These are phyloP conservation scores for Umimayanthus chanpuru DNA, from an alignment of 92 coral and sea anemone species.

Conservation along the genomic window DNA sequence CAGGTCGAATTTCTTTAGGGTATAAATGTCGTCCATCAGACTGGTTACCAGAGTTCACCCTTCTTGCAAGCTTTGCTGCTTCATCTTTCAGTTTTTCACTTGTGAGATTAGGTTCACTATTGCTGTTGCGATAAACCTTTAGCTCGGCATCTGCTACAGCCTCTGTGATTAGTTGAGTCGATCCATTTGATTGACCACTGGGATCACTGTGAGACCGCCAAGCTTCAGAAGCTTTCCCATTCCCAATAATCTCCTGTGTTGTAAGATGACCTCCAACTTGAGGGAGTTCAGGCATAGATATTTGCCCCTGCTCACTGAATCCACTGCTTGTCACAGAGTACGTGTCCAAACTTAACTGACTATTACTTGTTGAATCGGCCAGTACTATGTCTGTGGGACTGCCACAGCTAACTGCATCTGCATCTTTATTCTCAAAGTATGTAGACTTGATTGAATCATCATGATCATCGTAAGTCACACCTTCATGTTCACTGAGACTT, in stretches of 20 bases:
- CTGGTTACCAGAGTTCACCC: slow-evolving; percentile 66
- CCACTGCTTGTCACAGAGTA: slow-evolving; percentile 89
- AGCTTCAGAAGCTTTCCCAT: slow-evolving; percentile 57
- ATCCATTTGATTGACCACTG: slow-evolving; percentile 77
- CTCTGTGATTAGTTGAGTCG: slow-evolving; percentile 72
- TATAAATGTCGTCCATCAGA: slow-evolving; percentile 56
- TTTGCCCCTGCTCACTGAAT: slow-evolving; percentile 86
- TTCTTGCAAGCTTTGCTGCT: slow-evolving; percentile 80
- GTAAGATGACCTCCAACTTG: slow-evolving; percentile 62
- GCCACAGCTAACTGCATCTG: slow-evolving; percentile 69
- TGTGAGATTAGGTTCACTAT: slow-evolving; percentile 89
- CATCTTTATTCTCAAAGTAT: slow-evolving; percentile 60
- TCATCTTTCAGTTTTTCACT: slow-evolving; percentile 86
- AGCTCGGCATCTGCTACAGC: slow-evolving; percentile 88
- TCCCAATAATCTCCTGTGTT: slow-evolving; percentile 47
- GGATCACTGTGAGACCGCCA: slow-evolving; percentile 98
- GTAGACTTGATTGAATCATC: slow-evolving; percentile 6
- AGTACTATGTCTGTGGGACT: slow-evolving; percentile 66
- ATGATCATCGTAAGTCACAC: slow-evolving; percentile 27
- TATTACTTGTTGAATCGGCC: slow-evolving; percentile 77
- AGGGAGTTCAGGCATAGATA: slow-evolving; percentile 80
- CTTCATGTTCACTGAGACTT: slow-evolving; percentile 40
- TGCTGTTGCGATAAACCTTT: slow-evolving; percentile 81
- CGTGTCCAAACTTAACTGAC: slow-evolving; percentile 79
- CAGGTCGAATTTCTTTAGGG: slow-evolving; percentile 10